Percentiles rank a stretch among this genome's conserved stretches.
Conservation (phyloP, 1,140 invertebrate genomes). For the Drosophila hydei region DNA sequence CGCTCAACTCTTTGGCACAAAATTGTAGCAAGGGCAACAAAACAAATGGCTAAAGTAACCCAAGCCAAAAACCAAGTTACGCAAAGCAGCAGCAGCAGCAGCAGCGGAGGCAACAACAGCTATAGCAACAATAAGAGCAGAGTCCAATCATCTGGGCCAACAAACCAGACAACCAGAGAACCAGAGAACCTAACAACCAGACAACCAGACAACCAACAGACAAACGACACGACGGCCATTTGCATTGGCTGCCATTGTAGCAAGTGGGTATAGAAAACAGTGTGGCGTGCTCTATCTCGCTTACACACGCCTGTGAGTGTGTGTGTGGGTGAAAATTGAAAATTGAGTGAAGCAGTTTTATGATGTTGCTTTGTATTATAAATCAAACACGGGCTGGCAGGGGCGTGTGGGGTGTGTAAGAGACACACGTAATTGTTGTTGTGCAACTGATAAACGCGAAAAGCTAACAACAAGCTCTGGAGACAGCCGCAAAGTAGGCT, state of each 20-base stretch:
- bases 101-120: background rate
- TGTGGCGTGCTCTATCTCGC: background rate
- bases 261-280: conserved; percentile 1
- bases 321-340: conserved; percentile 51
- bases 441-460: conserved; percentile 22
- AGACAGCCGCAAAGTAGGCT: conserved; percentile 36
- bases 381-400: conserved; percentile 25
- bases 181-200: conserved; percentile 13
- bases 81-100: conserved; percentile 3
- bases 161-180: conserved; percentile 25
- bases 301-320: background rate
- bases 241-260: conserved; percentile 26
- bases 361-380: conserved; percentile 51
- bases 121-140: background rate
- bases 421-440: conserved; percentile 35
- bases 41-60: conserved; percentile 18
- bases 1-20: conserved; percentile 6
- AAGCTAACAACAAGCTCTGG: background rate
- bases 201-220: conserved; percentile 17
- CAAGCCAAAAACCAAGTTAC: conserved; percentile 11
- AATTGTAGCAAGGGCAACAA: conserved; percentile 6
- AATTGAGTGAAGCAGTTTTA: conserved; percentile 52
- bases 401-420: background rate
- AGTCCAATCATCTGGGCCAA: conserved; percentile 31
- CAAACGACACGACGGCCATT: conserved; percentile 30